Conservation (phyloP, 2,113 vertebrate species). For the Nycticryphes semicollaris region DNA sequence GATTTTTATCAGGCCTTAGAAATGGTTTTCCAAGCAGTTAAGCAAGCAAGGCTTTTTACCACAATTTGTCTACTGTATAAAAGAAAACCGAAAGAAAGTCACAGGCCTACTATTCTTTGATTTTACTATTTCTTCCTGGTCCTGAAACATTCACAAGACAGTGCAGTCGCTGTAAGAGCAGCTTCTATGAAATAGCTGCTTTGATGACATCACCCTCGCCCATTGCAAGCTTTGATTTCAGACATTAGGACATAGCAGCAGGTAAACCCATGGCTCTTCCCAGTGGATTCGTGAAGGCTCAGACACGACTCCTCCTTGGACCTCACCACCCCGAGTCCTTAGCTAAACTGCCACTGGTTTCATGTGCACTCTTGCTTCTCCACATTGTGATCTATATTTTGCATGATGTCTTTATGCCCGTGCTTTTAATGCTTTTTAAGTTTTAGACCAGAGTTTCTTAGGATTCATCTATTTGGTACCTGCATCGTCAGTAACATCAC, state of each 20-base stretch:
- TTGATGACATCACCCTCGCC: neutral
- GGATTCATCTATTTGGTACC: neutral
- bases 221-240: neutral
- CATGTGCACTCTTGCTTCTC: neutral
- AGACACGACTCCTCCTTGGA: neutral
- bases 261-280: neutral
- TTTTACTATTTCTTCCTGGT: neutral
- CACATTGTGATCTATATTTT: neutral
- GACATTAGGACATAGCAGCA: neutral
- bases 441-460: no score
- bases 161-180: neutral
- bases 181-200: neutral
- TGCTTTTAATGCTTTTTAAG: neutral
- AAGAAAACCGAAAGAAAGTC: neutral
- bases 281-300: neutral
- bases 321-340: neutral
- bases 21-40: neutral
- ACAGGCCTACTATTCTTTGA: neutral
- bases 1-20: neutral
- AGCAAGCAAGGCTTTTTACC: neutral
- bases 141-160: neutral
- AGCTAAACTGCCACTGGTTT: neutral
- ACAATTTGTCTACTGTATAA: neutral
- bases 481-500: neutral
- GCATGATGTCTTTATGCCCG: neutral